Percentiles rank a stretch among this genome's conserved stretches.
Evolutionary conservation across 2,888 invertebrate genomes (phyloP).

Genomic region (Ligdia adustata): DNA sequence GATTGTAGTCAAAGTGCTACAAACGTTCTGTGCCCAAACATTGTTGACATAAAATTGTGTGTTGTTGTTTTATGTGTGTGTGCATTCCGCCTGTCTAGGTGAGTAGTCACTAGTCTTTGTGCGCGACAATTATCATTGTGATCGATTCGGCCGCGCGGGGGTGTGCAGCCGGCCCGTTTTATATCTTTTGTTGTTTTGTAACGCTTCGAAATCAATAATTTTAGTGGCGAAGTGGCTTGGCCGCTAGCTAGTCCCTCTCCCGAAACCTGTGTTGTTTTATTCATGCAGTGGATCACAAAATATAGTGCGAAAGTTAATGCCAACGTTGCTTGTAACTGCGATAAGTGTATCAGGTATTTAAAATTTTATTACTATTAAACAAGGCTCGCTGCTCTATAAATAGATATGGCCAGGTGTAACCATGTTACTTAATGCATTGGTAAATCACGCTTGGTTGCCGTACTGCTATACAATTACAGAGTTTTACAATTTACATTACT

Average conservation of each 20-base stretch:
- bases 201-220: slow-evolving; percentile 79
- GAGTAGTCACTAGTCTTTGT: slow-evolving; percentile 79
- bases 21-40: slow-evolving; percentile 45
- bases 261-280: slow-evolving; percentile 28
- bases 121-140: slow-evolving; percentile 83
- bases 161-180: slow-evolving; percentile 76
- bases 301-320: slow-evolving; percentile 27
- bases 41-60: slow-evolving; percentile 66
- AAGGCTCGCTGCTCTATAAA: slow-evolving; percentile 44
- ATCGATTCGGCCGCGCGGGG: slow-evolving; percentile 81
- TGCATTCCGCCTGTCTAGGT: slow-evolving; percentile 78
- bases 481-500: slow-evolving; percentile 13
- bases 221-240: slow-evolving; percentile 67
- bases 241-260: slow-evolving; percentile 35
- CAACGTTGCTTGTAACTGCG: slow-evolving; percentile 16
- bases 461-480: slow-evolving; percentile 31
- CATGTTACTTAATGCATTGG: slow-evolving; percentile 51
- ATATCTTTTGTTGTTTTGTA: slow-evolving; percentile 83
- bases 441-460: slow-evolving; percentile 44
- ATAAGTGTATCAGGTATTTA: slow-evolving; percentile 29
- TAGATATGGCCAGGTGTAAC: slow-evolving; percentile 58
- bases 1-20: slow-evolving; percentile 49
- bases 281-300: too few species aligned
- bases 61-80: slow-evolving; percentile 74
- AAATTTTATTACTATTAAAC: slow-evolving; percentile 32